These are phyloP conservation scores for Andrena flavipes DNA, from an alignment of 2,888 invertebrate species.

Conservation along the genomic window DNA sequence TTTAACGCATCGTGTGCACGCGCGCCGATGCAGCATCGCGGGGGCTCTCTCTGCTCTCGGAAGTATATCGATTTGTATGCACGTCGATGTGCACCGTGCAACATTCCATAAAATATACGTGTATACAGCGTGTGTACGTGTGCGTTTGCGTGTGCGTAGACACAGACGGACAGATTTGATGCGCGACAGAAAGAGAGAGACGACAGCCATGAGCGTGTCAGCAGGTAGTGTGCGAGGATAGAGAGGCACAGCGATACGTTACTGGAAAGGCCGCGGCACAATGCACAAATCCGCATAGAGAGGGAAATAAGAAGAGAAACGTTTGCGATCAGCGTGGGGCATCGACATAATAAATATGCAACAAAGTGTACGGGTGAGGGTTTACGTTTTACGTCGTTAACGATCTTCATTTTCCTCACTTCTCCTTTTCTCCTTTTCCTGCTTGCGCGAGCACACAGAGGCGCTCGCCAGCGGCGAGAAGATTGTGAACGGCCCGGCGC, in stretches of 20 bases:
- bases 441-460: neutral
- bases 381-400: constrained; percentile 3
- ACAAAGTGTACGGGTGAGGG: neutral
- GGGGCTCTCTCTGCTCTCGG: constrained; percentile 34
- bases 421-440: no score
- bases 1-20: constrained; percentile 28
- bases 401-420: constrained; percentile 5
- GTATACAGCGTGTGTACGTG: neutral
- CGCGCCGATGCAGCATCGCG: constrained; percentile 23
- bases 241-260: constrained; percentile 32
- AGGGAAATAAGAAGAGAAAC: constrained; percentile 3
- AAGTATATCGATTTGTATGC: constrained; percentile 8
- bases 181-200: constrained; percentile 19
- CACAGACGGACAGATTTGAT: constrained; percentile 27
- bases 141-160: neutral
- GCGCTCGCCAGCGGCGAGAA: neutral
- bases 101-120: constrained; percentile 21
- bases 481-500: constrained; percentile 4
- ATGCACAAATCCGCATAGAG: constrained; percentile 34
- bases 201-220: constrained; percentile 27
- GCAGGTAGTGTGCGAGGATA: constrained; percentile 15
- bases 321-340: constrained; percentile 16
- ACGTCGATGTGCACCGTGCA: constrained; percentile 5
- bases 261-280: constrained; percentile 34
- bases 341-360: constrained; percentile 15